Conservation (phyloP, 2,797 vertebrate genomes). For the Spea hammondii region DNA sequence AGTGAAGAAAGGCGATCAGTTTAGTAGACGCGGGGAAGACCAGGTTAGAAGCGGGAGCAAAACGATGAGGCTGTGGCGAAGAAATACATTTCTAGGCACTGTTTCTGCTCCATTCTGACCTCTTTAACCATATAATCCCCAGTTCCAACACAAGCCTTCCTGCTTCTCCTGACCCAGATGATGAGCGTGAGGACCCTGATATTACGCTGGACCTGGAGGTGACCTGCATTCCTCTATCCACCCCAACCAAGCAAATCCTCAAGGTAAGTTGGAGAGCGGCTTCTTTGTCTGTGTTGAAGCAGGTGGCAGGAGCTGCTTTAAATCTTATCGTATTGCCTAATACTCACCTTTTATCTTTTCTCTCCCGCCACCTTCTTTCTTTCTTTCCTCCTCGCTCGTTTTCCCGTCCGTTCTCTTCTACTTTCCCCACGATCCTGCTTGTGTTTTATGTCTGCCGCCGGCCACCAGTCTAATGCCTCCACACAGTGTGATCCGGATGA, state of each 20-base stretch:
- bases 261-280: slow-evolving; percentile 5
- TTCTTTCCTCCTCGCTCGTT: not conserved
- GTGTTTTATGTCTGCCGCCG: not conserved
- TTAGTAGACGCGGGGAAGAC: too few relatives aligned
- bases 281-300: not conserved
- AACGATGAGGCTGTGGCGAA: too few relatives aligned
- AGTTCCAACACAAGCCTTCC: not conserved
- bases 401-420: not conserved
- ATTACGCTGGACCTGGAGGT: slow-evolving; percentile 66
- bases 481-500: slow-evolving; percentile 88
- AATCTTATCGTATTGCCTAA: not conserved
- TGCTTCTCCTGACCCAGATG: slow-evolving; percentile 8
- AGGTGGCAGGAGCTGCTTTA: too few relatives aligned
- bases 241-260: not conserved
- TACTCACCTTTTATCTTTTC: not conserved
- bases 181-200: slow-evolving; percentile 28
- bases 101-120: slow-evolving; percentile 10
- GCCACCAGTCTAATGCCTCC: slow-evolving; percentile 78
- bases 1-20: too few relatives aligned
- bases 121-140: not conserved
- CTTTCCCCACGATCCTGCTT: not conserved
- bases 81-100: not conserved
- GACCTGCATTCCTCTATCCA: slow-evolving; percentile 68
- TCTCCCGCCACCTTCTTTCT: not conserved
- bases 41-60: too few relatives aligned